Evolutionary conservation across 2,113 vertebrate species (phyloP), one percentile per base, ranked within the genome.

Genomic region (Ceratotherium simum): DNA sequence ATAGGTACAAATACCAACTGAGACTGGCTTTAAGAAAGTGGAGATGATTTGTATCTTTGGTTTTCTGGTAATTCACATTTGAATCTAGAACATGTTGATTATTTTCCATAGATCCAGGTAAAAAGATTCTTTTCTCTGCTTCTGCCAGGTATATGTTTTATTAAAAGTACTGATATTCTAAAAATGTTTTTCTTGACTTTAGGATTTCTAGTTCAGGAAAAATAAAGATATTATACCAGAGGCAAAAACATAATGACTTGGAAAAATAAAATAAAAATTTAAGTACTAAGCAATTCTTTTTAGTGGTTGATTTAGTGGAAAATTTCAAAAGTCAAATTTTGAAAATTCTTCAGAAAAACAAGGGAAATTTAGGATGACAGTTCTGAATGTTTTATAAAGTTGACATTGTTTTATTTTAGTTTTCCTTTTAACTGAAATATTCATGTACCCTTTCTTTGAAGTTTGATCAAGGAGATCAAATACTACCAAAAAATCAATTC

Each of bases 371-470:
- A 84, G 33, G 25, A 27, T 93, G 58, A 84, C 27, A 94, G 29
- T 87, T 86, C 36, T 42, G 27, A 95, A 73, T 95, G 14, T 75
- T 96, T 90, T 58, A 54, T 76, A 60, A 91, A 93, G 42, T 79
- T 88, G 65, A 67, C 48, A 42, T 65, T 84, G 31, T 36, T 82
- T 91, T 96, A 33, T 84, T 69, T 75, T 90, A 54, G 11, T 51
- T 96, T 87, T 78, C 42, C 11, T 69, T 90, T 81, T 92, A 78
- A 88, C 65, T 85, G 72, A 72, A 95, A 90, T 31, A 89, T 42
- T 87, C 36, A 42, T 48, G 29, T 90, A 62, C 8, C 21, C 14
- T 96, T 94, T 90, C 88, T 96, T 97, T 96, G 95, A 96, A 92
- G 18, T 92, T 90, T 91, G 87, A 42, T 78, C 83, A 76, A 86